Evolutionary conservation across 2,888 invertebrate species (phyloP).

Genomic region (Aspidiotus destructor): DNA sequence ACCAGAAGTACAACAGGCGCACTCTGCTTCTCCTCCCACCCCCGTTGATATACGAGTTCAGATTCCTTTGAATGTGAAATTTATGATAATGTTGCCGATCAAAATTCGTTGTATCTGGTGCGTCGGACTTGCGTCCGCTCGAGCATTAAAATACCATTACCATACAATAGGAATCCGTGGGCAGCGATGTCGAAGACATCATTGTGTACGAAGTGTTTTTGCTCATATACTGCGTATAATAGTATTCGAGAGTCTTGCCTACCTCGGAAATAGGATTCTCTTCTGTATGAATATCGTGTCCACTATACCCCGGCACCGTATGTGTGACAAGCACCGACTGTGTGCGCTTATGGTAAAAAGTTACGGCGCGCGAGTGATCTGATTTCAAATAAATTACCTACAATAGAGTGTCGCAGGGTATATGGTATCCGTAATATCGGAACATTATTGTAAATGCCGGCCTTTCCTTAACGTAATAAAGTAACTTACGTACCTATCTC

Average conservation of each 20-base stretch:
- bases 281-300: neutral
- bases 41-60: slow-evolving; percentile 6
- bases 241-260: neutral
- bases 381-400: slow-evolving; percentile 17
- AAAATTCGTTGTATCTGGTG: slow-evolving; percentile 27
- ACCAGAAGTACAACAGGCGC: neutral
- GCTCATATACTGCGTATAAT: neutral
- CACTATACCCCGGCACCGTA: too few species aligned
- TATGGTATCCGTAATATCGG: slow-evolving; percentile 25
- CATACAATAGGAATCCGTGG: slow-evolving; percentile 31
- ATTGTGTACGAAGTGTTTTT: slow-evolving; percentile 21
- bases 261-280: slow-evolving; percentile 20
- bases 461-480: slow-evolving; percentile 6
- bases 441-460: slow-evolving; percentile 18
- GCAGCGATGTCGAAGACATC: slow-evolving; percentile 31
- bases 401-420: slow-evolving; percentile 21
- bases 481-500: slow-evolving; percentile 11
- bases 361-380: slow-evolving; percentile 27
- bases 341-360: neutral
- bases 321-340: slow-evolving; percentile 11
- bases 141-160: slow-evolving; percentile 31
- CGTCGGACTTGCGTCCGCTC: slow-evolving; percentile 22
- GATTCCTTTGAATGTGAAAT: slow-evolving; percentile 27
- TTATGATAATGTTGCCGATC: slow-evolving; percentile 32
- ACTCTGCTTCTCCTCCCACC: neutral